phyloP scores from a whole-genome alignment of 1,140 invertebrate genomes.

The Drosophila pandora region DNA sequence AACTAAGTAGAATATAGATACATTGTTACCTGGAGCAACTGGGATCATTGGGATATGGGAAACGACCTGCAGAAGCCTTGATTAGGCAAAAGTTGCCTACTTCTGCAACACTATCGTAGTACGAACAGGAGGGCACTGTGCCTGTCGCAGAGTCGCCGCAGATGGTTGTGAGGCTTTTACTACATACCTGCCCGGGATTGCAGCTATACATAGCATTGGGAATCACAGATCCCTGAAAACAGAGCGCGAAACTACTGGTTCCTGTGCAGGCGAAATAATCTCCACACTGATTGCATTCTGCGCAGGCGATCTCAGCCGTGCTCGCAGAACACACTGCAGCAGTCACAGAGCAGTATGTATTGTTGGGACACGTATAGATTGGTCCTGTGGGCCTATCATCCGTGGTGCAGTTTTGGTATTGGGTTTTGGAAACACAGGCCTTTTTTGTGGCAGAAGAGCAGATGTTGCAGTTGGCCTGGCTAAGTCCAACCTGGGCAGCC shows the following conservation, averaged over 20 bases:
- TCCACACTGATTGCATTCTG: conserved; percentile 37
- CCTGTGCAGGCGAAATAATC: neutral
- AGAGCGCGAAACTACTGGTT: conserved; percentile 16
- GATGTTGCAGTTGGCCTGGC: conserved; percentile 35
- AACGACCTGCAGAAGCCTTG: conserved; percentile 22
- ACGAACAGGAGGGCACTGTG: conserved; percentile 25
- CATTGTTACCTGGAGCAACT: conserved; percentile 14
- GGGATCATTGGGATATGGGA: conserved; percentile 17
- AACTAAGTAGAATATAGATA: neutral
- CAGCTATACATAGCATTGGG: conserved; percentile 14
- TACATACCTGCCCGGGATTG: conserved; percentile 26
- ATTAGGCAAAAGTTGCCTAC: conserved; percentile 12
- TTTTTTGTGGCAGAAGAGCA: conserved; percentile 4
- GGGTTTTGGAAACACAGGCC: conserved; percentile 17
- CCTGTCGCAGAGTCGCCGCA: conserved; percentile 25
- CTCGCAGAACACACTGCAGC: conserved; percentile 3
- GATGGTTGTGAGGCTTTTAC: conserved; percentile 1
- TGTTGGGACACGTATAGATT: conserved; percentile 17
- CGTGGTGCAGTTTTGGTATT: conserved; percentile 35
- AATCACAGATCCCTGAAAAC: neutral
- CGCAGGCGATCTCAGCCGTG: conserved; percentile 1
- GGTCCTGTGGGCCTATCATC: conserved; percentile 2
- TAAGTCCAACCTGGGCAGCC: neutral
- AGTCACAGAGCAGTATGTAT: conserved; percentile 9
- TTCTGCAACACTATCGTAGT: neutral